Conservation (phyloP, 92 coral and sea anemone species). For the Palythoa grandiflora region DNA sequence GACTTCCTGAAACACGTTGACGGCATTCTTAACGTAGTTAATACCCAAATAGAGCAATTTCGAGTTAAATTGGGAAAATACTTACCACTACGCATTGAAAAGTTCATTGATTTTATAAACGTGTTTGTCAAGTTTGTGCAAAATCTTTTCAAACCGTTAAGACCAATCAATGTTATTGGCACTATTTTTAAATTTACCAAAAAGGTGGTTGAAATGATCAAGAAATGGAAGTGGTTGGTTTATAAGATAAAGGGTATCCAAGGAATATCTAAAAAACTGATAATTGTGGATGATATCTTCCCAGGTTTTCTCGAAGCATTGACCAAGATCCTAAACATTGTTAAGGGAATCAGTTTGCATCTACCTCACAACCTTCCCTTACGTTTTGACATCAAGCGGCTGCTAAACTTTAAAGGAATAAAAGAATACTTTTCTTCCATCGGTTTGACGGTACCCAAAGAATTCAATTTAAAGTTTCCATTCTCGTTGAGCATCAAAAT, state of each 20-base stretch:
- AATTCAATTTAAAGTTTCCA: constrained; percentile 81
- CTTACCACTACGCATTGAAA: constrained; percentile 73
- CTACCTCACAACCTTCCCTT: constrained; percentile 88
- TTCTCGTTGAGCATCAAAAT: constrained; percentile 80
- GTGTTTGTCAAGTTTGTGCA: constrained; percentile 73
- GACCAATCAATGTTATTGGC: constrained; percentile 75
- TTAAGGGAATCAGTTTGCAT: constrained; percentile 66
- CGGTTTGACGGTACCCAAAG: constrained; percentile 72
- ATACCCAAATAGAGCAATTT: constrained; percentile 74
- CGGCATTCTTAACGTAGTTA: constrained; percentile 77
- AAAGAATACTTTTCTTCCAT: constrained; percentile 78
- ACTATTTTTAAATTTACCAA: constrained; percentile 74
- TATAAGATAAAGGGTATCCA: constrained; percentile 76
- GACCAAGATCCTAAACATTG: constrained; percentile 75
- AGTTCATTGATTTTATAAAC: constrained; percentile 79
- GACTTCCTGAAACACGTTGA: constrained; percentile 78
- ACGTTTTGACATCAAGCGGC: constrained; percentile 75
- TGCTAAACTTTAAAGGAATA: constrained; percentile 73
- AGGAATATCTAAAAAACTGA: constrained; percentile 69
- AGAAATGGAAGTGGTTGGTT: constrained; percentile 89
- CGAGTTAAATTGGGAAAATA: constrained; percentile 66
- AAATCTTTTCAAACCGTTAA: constrained; percentile 80
- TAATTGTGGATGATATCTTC: constrained; percentile 82
- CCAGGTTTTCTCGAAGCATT: constrained; percentile 77
- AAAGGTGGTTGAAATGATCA: constrained; percentile 64